Evolutionary conservation across 2,113 vertebrate species (phyloP).

Genomic region (Daphoenositta chrysoptera): DNA sequence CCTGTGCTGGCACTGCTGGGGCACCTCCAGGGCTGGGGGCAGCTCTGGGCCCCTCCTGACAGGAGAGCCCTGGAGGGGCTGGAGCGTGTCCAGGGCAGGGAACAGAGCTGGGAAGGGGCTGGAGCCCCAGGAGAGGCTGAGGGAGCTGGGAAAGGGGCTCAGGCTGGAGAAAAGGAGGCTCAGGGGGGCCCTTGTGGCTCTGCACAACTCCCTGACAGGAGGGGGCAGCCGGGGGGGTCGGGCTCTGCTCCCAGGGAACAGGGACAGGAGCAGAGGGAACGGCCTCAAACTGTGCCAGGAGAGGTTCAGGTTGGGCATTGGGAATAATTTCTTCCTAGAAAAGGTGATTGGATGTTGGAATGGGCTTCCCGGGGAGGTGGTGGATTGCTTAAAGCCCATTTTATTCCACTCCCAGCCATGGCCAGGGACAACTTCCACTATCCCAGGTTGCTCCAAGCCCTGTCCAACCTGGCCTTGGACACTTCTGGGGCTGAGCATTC

Average conservation of each 20-base stretch:
- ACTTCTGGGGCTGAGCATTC: not conserved
- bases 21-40: not conserved
- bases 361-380: not conserved
- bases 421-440: not conserved
- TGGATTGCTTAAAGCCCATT: not conserved
- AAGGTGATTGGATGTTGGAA: not conserved
- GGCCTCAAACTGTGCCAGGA: rapidly evolving
- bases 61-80: rapidly evolving
- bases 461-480: rapidly evolving
- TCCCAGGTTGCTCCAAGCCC: not conserved
- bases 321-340: rapidly evolving
- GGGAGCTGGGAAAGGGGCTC: not conserved
- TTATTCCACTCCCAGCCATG: not conserved
- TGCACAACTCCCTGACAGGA: not conserved
- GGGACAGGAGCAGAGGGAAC: rapidly evolving
- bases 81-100: not conserved
- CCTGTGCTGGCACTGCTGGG: not conserved
- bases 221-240: rapidly evolving
- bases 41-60: not conserved
- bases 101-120: not conserved
- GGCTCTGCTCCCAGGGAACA: not conserved
- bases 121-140: not conserved
- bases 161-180: not conserved
- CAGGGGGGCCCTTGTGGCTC: not conserved
- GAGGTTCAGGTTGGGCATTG: not conserved